Evolutionary conservation across 2,888 invertebrate species (phyloP).

Genomic region (Leucophenga montana): DNA sequence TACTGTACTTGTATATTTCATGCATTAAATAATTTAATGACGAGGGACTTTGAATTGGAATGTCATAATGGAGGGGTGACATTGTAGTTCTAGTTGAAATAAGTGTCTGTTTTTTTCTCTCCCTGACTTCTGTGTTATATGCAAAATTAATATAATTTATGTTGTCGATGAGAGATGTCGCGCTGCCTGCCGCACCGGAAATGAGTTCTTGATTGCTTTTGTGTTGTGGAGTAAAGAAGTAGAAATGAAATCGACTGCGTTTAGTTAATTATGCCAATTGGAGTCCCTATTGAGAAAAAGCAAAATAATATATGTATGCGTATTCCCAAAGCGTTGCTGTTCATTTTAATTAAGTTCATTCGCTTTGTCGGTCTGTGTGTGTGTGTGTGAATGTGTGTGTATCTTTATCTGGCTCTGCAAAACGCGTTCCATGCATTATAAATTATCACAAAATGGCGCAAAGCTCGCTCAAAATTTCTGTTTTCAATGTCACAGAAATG

Average conservation of each 20-base stretch:
- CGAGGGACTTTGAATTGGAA: not conserved
- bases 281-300: too few species aligned
- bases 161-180: slow-evolving; percentile 6
- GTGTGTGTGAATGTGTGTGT: too few species aligned
- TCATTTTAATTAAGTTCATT: too few species aligned
- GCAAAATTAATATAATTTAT: slow-evolving; percentile 14
- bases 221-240: not conserved
- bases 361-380: too few species aligned
- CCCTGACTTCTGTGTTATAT: not conserved
- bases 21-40: slow-evolving; percentile 22
- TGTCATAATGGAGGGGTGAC: not conserved
- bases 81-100: not conserved
- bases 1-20: slow-evolving; percentile 7
- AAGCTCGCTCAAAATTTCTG: slow-evolving; percentile 6
- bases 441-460: too few species aligned
- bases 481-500: slow-evolving; percentile 35
- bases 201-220: slow-evolving; percentile 59
- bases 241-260: too few species aligned
- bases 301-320: too few species aligned
- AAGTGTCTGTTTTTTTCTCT: not conserved
- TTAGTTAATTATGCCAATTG: too few species aligned
- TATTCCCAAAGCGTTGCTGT: too few species aligned
- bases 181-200: slow-evolving; percentile 43
- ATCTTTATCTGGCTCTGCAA: too few species aligned
- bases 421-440: too few species aligned